Percentiles rank a stretch among this genome's conserved stretches.
These are phyloP conservation scores for Pseudotriccus pelzelni DNA, from an alignment of 2,797 vertebrate species.

Conservation along the genomic window DNA sequence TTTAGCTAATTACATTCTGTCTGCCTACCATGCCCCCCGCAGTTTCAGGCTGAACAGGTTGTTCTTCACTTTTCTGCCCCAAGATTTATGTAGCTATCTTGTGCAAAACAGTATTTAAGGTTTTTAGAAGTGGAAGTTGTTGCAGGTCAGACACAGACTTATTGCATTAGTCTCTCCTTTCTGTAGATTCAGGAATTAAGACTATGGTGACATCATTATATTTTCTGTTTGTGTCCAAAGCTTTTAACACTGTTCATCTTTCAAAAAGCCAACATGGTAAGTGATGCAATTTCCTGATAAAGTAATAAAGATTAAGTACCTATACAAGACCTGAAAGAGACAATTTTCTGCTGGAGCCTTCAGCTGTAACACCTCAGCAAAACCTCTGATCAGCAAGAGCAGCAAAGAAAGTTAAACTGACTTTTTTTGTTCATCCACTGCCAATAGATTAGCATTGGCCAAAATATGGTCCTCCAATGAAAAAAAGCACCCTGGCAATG, in stretches of 20 bases:
- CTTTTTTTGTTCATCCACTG: background rate
- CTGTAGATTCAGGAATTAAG: background rate
- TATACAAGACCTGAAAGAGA: background rate
- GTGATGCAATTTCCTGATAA: background rate
- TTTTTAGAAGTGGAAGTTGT: background rate
- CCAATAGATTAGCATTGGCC: background rate
- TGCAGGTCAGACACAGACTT: background rate
- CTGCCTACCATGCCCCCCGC: background rate
- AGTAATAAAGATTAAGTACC: background rate
- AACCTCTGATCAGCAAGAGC: background rate
- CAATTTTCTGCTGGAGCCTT: background rate
- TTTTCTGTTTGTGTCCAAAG: background rate
- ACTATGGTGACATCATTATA: background rate
- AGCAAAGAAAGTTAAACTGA: background rate
- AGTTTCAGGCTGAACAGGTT: background rate
- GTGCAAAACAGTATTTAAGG: background rate
- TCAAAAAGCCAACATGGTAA: background rate
- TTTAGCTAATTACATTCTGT: conserved; percentile 10
- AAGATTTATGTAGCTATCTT: conserved; percentile 5
- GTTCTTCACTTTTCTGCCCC: background rate
- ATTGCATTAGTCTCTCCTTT: background rate
- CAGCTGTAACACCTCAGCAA: background rate
- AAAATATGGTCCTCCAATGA: background rate
- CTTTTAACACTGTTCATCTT: background rate
- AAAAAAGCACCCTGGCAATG: background rate